Percentiles rank a stretch among this genome's conserved stretches.
phyloP scores from a whole-genome alignment of 2,113 vertebrate genomes.

The Salvelinus namaycush region DNA sequence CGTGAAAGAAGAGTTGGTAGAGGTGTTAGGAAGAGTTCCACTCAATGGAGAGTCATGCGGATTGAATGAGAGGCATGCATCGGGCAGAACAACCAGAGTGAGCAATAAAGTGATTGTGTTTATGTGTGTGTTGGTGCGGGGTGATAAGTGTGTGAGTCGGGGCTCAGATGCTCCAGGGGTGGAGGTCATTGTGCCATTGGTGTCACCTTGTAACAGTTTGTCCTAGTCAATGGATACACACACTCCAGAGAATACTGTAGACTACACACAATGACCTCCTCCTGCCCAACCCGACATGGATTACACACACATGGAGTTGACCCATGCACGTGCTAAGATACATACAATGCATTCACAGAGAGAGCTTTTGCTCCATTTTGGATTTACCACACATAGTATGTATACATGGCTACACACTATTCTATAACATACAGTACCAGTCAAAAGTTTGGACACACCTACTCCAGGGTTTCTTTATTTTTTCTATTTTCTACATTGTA shows the following conservation, averaged over 20 bases:
- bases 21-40: slow-evolving; percentile 48
- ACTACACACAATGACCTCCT: background rate
- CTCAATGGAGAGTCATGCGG: slow-evolving; percentile 54
- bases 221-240: background rate
- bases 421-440: background rate
- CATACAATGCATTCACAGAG: slow-evolving; percentile 24
- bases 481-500: too few species aligned
- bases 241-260: background rate
- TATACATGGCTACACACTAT: background rate
- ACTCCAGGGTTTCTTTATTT: too few species aligned
- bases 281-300: too few species aligned
- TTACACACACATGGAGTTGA: slow-evolving; percentile 39
- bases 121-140: background rate
- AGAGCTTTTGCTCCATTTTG: background rate
- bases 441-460: too few species aligned
- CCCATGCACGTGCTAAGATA: slow-evolving; percentile 68
- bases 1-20: slow-evolving; percentile 13
- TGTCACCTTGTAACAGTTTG: background rate
- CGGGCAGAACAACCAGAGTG: slow-evolving; percentile 18
- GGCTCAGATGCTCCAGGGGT: background rate
- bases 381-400: background rate
- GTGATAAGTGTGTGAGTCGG: slow-evolving; percentile 15
- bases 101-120: background rate
- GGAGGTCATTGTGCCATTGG: background rate
- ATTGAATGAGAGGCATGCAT: slow-evolving; percentile 57